These are phyloP conservation scores for Calosoma granatense DNA, from an alignment of 1,140 invertebrate species.

Conservation along the genomic window DNA sequence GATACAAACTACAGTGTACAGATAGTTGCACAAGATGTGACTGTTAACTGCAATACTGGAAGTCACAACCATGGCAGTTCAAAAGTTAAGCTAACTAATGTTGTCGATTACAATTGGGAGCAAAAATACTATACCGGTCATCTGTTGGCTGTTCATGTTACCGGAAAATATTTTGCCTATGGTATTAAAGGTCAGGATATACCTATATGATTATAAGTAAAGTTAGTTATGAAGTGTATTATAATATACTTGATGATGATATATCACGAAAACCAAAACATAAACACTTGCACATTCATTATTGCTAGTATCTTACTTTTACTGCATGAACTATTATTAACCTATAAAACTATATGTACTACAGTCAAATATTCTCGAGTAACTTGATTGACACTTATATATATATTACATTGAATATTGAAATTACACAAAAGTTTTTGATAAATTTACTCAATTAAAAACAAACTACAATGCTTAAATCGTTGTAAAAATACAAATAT, in stretches of 20 bases:
- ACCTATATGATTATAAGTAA: no score
- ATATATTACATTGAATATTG: no score
- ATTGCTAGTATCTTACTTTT: no score
- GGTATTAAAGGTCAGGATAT: slow-evolving; percentile 76
- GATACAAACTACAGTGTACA: slow-evolving; percentile 59
- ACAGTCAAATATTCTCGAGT: no score
- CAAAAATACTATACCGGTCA: slow-evolving; percentile 74
- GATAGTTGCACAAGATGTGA: slow-evolving; percentile 57
- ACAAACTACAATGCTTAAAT: no score
- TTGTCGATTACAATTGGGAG: slow-evolving; percentile 91
- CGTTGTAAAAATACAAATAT: no score
- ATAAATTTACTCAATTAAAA: no score
- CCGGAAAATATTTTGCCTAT: slow-evolving; percentile 80
- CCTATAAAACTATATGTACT: no score
- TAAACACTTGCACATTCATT: not conserved
- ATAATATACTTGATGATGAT: slow-evolving; percentile 19
- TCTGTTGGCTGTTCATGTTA: slow-evolving; percentile 78
- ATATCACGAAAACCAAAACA: not conserved
- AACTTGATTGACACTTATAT: no score
- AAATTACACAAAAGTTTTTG: no score
- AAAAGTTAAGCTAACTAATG: slow-evolving; percentile 80
- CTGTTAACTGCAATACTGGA: slow-evolving; percentile 56
- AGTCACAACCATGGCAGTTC: slow-evolving; percentile 66
- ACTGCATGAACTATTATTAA: no score
- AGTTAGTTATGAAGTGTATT: no score